Base-by-base conservation (phyloP, 2,113 vertebrate genomes). In the Clinocottus analis region DNA sequence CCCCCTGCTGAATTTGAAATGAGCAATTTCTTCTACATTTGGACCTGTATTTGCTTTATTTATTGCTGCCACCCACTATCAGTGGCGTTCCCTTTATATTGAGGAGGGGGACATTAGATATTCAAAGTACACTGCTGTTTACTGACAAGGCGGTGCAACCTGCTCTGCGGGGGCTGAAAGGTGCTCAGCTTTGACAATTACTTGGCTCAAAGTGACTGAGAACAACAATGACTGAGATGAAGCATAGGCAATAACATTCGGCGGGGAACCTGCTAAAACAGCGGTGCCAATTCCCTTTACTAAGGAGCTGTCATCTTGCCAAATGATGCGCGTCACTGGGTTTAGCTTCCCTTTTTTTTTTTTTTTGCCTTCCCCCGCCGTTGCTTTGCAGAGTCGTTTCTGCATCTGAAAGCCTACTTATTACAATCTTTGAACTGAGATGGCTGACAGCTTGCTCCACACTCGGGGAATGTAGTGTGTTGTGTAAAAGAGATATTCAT, bases 151-250 rank as follows among this genome's bases (percentile, higher is more conserved):
- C 84, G 43, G 61, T 37, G 60, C 79, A 72, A 81, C 87, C 87
- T 73, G 86, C 86, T 84, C 87, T 69, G 63, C 84, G 17, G 79
- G 87, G 70, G 84, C 89, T 92, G 89, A 86, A 92, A 90, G 86
- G 86, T 92, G 85, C 89, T 93, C 90, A 81, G 92, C 89, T 91
- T 84, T 89, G 88, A 92, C 93, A 91, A 90, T 93, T 91, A 92
- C 86, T 88, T 49, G n/a, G 68, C 86, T 91, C 85, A 90, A 89
- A 92, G 87, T 93, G 91, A 92, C 91, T 87, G 87, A 84, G 90
- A 90, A 91, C 89, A 80, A 90, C 79, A 73, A 75, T 65, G 51
- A 70, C 79, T n/a, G 78, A 91, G 87, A 91, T 78, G 72, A 91
- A 86, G 85, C 72, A 60, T 83, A 80, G 78, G 64, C 77, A 85